Percentiles rank a stretch among this genome's conserved stretches.
Evolutionary conservation across 2,797 vertebrate genomes (phyloP).

Genomic region (Apodemus agrarius): DNA sequence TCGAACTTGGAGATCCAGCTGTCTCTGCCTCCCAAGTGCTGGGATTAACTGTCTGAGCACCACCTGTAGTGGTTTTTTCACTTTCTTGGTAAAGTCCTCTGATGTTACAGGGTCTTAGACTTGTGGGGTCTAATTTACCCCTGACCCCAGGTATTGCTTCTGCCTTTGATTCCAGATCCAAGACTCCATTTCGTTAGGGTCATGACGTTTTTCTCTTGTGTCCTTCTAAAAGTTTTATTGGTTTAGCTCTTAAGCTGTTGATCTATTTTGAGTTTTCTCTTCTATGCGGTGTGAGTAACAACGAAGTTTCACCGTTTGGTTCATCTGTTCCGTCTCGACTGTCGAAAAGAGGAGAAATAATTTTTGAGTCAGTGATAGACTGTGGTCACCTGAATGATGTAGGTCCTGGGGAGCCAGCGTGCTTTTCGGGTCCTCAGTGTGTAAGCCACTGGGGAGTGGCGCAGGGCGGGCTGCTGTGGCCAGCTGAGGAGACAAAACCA

Average conservation of each 20-base stretch:
- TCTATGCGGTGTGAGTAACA: background rate
- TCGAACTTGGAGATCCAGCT: background rate
- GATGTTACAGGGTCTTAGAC: background rate
- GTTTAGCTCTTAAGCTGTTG: background rate
- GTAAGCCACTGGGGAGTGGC: background rate
- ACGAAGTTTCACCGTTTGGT: background rate
- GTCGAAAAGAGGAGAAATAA: background rate
- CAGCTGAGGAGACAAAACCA: background rate
- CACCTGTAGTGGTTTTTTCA: background rate
- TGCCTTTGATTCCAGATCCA: background rate
- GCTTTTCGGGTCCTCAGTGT: background rate
- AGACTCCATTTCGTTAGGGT: background rate
- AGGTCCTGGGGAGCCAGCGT: background rate
- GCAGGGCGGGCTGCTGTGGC: fast-evolving
- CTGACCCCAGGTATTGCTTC: background rate
- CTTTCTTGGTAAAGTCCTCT: background rate
- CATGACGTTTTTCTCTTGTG: background rate
- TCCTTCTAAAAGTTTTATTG: background rate
- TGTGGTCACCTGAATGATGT: background rate
- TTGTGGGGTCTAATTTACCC: background rate
- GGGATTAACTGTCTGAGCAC: background rate
- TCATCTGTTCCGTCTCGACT: background rate
- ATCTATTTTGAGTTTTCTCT: background rate
- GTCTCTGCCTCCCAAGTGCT: background rate
- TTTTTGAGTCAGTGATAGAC: background rate